Conservation (phyloP, 2,888 invertebrate species). For the Acanthosepion esculentum region DNA sequence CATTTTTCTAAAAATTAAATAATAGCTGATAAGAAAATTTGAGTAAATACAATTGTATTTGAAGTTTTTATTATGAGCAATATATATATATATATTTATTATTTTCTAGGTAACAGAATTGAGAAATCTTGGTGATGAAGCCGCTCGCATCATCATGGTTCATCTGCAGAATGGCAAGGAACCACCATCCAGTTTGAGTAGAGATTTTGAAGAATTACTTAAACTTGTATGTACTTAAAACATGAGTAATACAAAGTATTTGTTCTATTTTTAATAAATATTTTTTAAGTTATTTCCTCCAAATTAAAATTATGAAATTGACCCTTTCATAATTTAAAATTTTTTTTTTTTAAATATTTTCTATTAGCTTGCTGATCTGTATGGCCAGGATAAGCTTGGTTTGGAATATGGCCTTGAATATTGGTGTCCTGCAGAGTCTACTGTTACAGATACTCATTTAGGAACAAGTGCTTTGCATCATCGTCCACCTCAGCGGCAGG, state of each 20-base stretch:
- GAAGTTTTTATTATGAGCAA: too few species aligned
- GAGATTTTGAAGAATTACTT: slow-evolving; percentile 89
- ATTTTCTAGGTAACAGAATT: slow-evolving; percentile 81
- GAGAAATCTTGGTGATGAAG: slow-evolving; percentile 89
- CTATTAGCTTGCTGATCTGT: slow-evolving; percentile 82
- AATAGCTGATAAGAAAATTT: too few species aligned
- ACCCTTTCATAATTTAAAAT: too few species aligned
- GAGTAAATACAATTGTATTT: too few species aligned
- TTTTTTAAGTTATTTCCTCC: too few species aligned
- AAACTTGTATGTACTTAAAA: slow-evolving; percentile 77
- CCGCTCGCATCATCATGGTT: slow-evolving; percentile 70
- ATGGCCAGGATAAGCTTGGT: slow-evolving; percentile 83
- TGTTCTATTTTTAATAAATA: not conserved
- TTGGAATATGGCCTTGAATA: slow-evolving; percentile 85
- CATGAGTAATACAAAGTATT: too few species aligned
- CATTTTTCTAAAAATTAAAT: too few species aligned
- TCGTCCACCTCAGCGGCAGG: slow-evolving; percentile 75
- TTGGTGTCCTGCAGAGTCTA: slow-evolving; percentile 81
- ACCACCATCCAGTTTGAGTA: slow-evolving; percentile 81
- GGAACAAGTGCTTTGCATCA: slow-evolving; percentile 55
- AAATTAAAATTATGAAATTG: too few species aligned
- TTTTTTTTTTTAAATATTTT: slow-evolving; percentile 25
- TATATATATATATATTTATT: not conserved
- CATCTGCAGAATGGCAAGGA: slow-evolving; percentile 82
- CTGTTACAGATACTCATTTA: slow-evolving; percentile 45